phyloP scores from a whole-genome alignment of 2,797 vertebrate species.

The Champsocephalus esox region DNA sequence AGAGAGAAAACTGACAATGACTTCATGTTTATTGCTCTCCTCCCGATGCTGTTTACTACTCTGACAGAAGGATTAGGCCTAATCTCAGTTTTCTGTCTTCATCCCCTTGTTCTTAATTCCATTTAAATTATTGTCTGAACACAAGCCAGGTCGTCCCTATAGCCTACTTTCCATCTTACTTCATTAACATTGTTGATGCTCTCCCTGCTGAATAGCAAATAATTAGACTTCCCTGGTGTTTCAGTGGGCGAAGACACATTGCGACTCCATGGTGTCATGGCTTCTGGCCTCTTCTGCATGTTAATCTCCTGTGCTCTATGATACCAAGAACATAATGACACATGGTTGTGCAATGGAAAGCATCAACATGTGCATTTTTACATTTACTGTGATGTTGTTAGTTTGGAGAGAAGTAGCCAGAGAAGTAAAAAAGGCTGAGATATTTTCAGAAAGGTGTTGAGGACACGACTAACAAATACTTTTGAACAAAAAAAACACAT shows the following conservation, averaged over 20 bases:
- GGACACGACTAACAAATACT: constrained; percentile 6
- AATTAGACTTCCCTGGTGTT: constrained; percentile 52
- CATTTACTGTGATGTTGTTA: not conserved
- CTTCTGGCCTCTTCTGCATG: constrained; percentile 45
- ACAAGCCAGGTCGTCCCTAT: constrained; percentile 67
- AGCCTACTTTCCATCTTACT: constrained; percentile 72
- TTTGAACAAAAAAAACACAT: constrained; percentile 28
- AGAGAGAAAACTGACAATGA: constrained; percentile 14
- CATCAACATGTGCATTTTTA: constrained; percentile 5
- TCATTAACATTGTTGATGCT: constrained; percentile 61
- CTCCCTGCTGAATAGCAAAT: constrained; percentile 61
- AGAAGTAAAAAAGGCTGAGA: not conserved
- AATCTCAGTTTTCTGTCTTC: constrained; percentile 70
- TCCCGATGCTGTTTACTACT: constrained; percentile 60
- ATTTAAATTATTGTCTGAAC: constrained; percentile 72
- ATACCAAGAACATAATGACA: not conserved
- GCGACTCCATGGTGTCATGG: constrained; percentile 11
- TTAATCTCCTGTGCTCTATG: constrained; percentile 11
- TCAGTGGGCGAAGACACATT: constrained; percentile 12
- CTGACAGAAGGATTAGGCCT: constrained; percentile 68
- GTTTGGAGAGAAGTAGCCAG: not conserved
- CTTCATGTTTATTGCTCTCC: constrained; percentile 46
- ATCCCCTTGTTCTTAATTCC: constrained; percentile 78
- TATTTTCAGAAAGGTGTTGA: constrained; percentile 13
- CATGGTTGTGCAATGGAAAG: not conserved